Evolutionary conservation across 1,140 invertebrate genomes (phyloP).

Genomic region (Mamestra configurata): DNA sequence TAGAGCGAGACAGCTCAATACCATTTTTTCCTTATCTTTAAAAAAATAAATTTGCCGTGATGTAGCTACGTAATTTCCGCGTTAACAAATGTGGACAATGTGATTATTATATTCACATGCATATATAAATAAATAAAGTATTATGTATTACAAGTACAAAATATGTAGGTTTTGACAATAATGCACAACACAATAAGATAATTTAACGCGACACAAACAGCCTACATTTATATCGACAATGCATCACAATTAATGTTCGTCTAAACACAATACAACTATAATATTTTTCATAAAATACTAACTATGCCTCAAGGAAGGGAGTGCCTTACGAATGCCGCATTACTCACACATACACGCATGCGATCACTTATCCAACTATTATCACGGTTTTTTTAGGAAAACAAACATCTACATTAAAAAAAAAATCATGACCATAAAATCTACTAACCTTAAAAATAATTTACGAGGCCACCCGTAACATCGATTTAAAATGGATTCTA

Average conservation of each 20-base stretch:
- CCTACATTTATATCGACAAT: constrained; percentile 69
- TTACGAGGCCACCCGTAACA: constrained; percentile 77
- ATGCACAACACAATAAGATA: constrained; percentile 69
- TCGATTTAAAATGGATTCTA: constrained; percentile 71
- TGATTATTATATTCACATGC: constrained; percentile 41
- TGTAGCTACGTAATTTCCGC: not conserved
- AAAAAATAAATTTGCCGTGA: too few species aligned
- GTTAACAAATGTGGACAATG: constrained; percentile 49
- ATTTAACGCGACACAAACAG: constrained; percentile 65
- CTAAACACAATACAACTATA: constrained; percentile 65
- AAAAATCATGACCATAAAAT: constrained; percentile 80
- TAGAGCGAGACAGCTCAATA: too few species aligned
- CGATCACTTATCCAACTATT: constrained; percentile 82
- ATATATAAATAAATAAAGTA: constrained; percentile 43
- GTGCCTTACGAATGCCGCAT: constrained; percentile 81
- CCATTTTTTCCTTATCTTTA: too few species aligned
- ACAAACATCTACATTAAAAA: constrained; percentile 68
- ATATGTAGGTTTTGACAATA: constrained; percentile 48
- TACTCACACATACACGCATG: constrained; percentile 75
- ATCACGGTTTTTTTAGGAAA: constrained; percentile 84
- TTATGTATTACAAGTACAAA: constrained; percentile 39
- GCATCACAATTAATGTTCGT: constrained; percentile 66
- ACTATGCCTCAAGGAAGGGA: constrained; percentile 78
- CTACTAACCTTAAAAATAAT: constrained; percentile 84
- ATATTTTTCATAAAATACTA: constrained; percentile 52